phyloP scores from a whole-genome alignment of 2,888 invertebrate genomes.

The Caenorhabditis macrosperma region DNA sequence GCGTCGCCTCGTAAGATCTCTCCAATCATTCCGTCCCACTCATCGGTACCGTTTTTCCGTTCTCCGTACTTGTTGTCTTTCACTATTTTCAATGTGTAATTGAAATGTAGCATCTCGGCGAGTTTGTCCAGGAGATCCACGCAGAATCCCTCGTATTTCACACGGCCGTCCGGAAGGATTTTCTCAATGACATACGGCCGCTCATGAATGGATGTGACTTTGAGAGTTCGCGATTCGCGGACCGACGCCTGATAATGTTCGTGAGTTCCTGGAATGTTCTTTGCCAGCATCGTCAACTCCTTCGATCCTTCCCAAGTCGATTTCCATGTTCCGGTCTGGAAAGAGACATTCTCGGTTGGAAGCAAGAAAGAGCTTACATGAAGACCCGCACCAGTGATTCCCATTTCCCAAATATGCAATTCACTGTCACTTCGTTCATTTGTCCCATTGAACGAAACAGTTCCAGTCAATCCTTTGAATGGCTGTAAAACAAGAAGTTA shows the following conservation, averaged over 20 bases:
- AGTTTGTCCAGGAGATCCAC: slow-evolving; percentile 85
- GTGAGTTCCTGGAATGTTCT: slow-evolving; percentile 70
- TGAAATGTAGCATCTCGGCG: slow-evolving; percentile 71
- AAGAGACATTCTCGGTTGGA: neutral
- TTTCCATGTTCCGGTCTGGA: slow-evolving; percentile 73
- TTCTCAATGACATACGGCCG: slow-evolving; percentile 81
- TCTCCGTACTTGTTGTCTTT: slow-evolving; percentile 80
- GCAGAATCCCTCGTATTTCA: slow-evolving; percentile 86
- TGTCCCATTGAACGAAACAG: slow-evolving; percentile 61
- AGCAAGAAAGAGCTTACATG: slow-evolving; percentile 54
- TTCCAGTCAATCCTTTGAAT: slow-evolving; percentile 67
- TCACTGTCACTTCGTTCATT: slow-evolving; percentile 61
- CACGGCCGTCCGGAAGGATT: slow-evolving; percentile 82
- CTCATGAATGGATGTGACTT: slow-evolving; percentile 80
- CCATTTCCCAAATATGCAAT: slow-evolving; percentile 69
- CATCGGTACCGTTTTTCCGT: slow-evolving; percentile 63
- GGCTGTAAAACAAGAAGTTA: slow-evolving; percentile 35
- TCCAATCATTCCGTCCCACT: slow-evolving; percentile 80
- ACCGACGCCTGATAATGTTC: slow-evolving; percentile 61
- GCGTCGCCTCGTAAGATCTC: slow-evolving; percentile 84
- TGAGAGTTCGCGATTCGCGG: slow-evolving; percentile 70
- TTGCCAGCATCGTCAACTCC: slow-evolving; percentile 65
- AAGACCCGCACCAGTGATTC: slow-evolving; percentile 65
- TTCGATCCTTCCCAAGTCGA: slow-evolving; percentile 64
- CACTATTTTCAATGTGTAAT: slow-evolving; percentile 79